Percentiles rank a stretch among this genome's conserved stretches.
Conservation (phyloP, 2,113 vertebrate species). For the Eira barbara region DNA sequence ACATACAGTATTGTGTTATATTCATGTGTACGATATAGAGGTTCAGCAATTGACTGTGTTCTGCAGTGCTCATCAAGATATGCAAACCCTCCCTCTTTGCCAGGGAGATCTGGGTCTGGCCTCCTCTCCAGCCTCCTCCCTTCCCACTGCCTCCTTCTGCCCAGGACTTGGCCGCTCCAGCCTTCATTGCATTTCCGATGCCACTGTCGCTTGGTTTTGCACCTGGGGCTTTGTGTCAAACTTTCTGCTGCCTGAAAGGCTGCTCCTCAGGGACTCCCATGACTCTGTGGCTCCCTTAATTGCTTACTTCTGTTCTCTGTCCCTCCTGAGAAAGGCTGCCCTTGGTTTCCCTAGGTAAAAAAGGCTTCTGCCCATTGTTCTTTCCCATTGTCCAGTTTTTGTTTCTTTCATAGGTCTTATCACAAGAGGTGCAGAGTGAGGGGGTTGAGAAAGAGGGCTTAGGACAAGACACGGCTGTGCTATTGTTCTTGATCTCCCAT, state of each 20-base stretch:
- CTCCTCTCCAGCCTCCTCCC: not conserved
- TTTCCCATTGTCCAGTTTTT: not conserved
- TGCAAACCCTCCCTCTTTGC: too few species aligned
- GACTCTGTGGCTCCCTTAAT: not conserved
- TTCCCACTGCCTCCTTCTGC: too few species aligned
- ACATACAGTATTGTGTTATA: not conserved
- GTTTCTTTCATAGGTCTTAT: not conserved
- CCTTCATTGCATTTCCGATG: not conserved
- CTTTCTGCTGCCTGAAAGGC: not conserved
- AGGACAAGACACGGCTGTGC: not conserved
- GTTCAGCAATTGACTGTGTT: not conserved
- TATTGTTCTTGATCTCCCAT: not conserved
- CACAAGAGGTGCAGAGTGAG: not conserved
- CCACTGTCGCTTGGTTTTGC: not conserved
- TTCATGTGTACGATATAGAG: not conserved
- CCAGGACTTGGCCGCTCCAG: not conserved
- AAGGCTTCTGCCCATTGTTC: not conserved
- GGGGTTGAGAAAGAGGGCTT: not conserved
- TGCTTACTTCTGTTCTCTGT: not conserved
- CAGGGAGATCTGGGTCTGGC: not conserved
- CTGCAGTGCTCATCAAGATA: not conserved
- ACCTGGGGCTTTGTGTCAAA: not conserved
- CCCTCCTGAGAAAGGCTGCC: not conserved
- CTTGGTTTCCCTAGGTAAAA: not conserved
- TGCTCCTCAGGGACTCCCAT: rapidly evolving